phyloP scores from a whole-genome alignment of 2,113 vertebrate genomes.

The Scophthalmus maximus region DNA sequence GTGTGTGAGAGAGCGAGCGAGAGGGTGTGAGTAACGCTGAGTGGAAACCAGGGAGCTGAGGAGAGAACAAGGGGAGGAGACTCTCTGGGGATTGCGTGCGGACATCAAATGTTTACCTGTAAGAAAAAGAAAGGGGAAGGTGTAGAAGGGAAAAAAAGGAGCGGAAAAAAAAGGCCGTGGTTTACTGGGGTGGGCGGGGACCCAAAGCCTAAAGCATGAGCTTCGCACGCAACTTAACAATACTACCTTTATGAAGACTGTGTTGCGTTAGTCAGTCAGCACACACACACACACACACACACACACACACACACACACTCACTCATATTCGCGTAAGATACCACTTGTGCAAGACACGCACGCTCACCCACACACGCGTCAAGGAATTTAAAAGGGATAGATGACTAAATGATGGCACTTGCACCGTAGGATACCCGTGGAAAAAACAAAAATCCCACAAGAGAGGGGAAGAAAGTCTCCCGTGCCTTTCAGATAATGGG shows the following conservation, averaged over 20 bases:
- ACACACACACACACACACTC: slow-evolving; percentile 53
- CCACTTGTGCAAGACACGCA: slow-evolving; percentile 34
- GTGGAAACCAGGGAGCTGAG: slow-evolving; percentile 64
- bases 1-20: slow-evolving; percentile 40
- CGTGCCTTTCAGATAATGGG: slow-evolving; percentile 23
- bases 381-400: slow-evolving; percentile 65
- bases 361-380: slow-evolving; percentile 36
- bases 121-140: slow-evolving; percentile 84
- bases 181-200: slow-evolving; percentile 88
- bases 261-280: slow-evolving; percentile 79
- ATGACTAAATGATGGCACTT: slow-evolving; percentile 44
- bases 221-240: slow-evolving; percentile 96
- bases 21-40: slow-evolving; percentile 73
- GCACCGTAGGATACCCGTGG: neutral
- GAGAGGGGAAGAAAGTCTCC: slow-evolving; percentile 6
- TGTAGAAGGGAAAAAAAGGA: slow-evolving; percentile 77
- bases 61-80: slow-evolving; percentile 78
- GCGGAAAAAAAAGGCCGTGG: slow-evolving; percentile 82
- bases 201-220: slow-evolving; percentile 79
- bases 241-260: slow-evolving; percentile 89
- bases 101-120: slow-evolving; percentile 84
- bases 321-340: slow-evolving; percentile 52
- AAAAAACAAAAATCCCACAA: neutral
- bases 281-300: slow-evolving; percentile 57
- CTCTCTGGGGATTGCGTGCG: slow-evolving; percentile 82